These are phyloP conservation scores for Nasonovia ribisnigri DNA, from an alignment of 2,888 invertebrate genomes.

Conservation along the genomic window DNA sequence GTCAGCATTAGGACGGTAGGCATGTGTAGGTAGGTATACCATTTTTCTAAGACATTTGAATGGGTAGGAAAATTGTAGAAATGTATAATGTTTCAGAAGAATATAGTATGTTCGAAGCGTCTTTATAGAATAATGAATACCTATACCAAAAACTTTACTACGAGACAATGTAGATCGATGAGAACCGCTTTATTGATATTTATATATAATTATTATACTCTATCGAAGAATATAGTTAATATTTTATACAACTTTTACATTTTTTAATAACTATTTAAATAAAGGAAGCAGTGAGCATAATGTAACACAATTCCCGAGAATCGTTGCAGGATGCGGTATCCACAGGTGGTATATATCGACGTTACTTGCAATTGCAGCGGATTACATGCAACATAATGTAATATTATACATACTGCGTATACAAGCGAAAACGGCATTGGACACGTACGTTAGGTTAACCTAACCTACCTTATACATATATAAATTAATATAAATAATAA, in stretches of 20 bases:
- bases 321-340: not conserved
- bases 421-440: not conserved
- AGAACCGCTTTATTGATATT: not conserved
- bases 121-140: not conserved
- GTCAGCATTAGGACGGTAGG: not conserved
- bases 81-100: not conserved
- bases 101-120: not conserved
- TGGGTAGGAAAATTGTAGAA: not conserved
- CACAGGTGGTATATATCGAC: too few species aligned
- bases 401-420: not conserved
- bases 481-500: not conserved
- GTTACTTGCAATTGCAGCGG: not conserved
- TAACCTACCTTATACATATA: not conserved
- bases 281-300: too few species aligned
- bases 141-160: not conserved
- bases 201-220: too few species aligned
- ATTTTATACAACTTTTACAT: not conserved
- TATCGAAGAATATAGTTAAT: not conserved
- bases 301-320: not conserved
- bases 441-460: not conserved
- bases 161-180: not conserved
- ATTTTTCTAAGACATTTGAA: not conserved
- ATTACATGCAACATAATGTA: not conserved
- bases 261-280: not conserved
- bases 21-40: not conserved